Conservation (phyloP, 2,113 vertebrate species). For the Hemibagrus wyckioides region DNA sequence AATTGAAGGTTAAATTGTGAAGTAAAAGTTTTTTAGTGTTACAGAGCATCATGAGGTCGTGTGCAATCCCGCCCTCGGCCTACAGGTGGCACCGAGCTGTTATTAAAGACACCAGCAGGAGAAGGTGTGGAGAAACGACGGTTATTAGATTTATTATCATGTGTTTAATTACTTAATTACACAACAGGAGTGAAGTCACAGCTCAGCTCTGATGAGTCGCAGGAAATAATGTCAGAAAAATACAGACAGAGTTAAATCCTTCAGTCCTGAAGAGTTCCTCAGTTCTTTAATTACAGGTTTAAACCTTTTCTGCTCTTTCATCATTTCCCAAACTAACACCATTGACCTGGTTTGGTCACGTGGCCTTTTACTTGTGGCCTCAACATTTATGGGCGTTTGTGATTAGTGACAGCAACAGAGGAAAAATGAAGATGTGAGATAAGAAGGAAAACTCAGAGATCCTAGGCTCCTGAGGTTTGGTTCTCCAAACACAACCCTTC, state of each 20-base stretch:
- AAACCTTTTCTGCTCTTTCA: neutral
- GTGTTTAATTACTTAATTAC: conserved; percentile 31
- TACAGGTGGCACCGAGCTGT: neutral
- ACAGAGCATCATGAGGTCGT: neutral
- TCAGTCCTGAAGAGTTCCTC: neutral
- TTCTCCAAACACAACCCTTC: neutral
- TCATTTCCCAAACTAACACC: neutral
- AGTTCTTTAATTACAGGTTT: neutral
- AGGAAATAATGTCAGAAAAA: conserved; percentile 46
- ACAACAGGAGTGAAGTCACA: conserved; percentile 16
- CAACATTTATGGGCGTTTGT: neutral
- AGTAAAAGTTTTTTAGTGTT: neutral
- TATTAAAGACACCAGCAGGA: neutral
- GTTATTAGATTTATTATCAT: conserved; percentile 40
- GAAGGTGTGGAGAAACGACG: neutral
- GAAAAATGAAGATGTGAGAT: neutral
- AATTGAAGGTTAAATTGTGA: neutral
- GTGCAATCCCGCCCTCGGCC: neutral
- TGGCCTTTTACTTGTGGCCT: neutral
- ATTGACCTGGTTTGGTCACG: neutral
- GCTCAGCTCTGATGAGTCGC: conserved; percentile 39
- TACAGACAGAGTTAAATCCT: neutral
- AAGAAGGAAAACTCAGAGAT: neutral
- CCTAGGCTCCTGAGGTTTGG: neutral
- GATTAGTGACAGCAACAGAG: neutral